Evolutionary conservation across 2,888 invertebrate species (phyloP), one percentile per base, ranked within the genome.

Genomic region (Thumatha senex): DNA sequence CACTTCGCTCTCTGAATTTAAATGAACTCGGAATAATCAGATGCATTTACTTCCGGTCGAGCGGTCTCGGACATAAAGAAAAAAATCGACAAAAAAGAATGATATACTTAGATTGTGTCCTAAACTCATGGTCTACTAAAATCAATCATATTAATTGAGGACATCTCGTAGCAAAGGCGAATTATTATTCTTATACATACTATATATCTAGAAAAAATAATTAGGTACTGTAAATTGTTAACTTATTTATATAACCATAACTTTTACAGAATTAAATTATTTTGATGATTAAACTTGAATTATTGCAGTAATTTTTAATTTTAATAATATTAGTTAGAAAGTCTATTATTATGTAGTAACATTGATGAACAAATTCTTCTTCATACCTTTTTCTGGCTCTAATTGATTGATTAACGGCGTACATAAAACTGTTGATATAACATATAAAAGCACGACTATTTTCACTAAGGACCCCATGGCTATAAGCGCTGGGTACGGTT

Each of bases 351-450:
- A 5, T 5, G 2, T 24, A 24, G 18, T 24, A 24, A 24, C 2
- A 24, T 24, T 24, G 3, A 4, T 24, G n/a, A n/a, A 24, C 5
- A 24, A 24, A 24, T 4, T 24, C 18, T 1, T 30, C 48, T n/a
- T n/a, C 58, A 46, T 80, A 89, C 90, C 85, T 85, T 89, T 74
- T 54, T 86, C 88, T 13, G 85, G 84, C 60, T 71, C 75, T 48
- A 84, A 74, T 54, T 89, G 64, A 61, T 88, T 89, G 63, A 89
- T 63, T 43, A 90, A 74, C 36, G 92, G 84, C 33, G 87, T 78
- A 56, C 80, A 72, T 40, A 79, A 64, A 47, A 74, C 74, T 12
- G 80, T 65, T 39, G 74, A 63, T 44, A 68, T 70, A 48, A 80
- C 63, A 56, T 76, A 70, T 39, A 85, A 60, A 34, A 89, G 61